Conservation (phyloP, 2,797 vertebrate genomes). For the Diplodus sargus region DNA sequence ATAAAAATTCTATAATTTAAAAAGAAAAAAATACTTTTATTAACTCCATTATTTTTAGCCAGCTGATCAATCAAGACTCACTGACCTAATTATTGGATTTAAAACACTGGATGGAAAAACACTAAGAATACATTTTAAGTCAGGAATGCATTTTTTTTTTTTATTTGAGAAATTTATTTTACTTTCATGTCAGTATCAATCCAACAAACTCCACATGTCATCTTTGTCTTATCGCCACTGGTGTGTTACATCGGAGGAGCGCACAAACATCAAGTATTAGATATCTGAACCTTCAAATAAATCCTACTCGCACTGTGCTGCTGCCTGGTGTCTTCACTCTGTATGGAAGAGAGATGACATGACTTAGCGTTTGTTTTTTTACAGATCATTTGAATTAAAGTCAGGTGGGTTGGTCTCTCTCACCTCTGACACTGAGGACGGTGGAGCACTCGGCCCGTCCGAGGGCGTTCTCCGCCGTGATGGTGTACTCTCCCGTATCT, state of each 20-base stretch:
- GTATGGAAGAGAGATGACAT: slow-evolving; percentile 26
- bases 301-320: neutral
- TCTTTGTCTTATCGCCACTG: neutral
- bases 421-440: slow-evolving; percentile 87
- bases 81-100: neutral
- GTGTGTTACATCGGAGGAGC: slow-evolving; percentile 18
- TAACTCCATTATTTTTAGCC: no score
- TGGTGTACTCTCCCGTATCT: slow-evolving; percentile 86
- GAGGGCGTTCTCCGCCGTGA: slow-evolving; percentile 84
- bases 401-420: slow-evolving; percentile 33
- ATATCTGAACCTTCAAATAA: neutral
- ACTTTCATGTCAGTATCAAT: slow-evolving; percentile 13
- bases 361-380: neutral
- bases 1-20: no score
- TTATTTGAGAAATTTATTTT: neutral
- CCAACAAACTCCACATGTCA: neutral
- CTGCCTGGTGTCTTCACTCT: slow-evolving; percentile 66
- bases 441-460: slow-evolving; percentile 86
- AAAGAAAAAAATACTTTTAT: no score
- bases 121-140: neutral
- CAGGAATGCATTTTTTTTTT: slow-evolving; percentile 7
- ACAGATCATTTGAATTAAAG: neutral
- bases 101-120: neutral
- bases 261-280: neutral
- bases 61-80: neutral